Conservation (phyloP, 2,113 vertebrate species). For the Podarcis muralis region DNA sequence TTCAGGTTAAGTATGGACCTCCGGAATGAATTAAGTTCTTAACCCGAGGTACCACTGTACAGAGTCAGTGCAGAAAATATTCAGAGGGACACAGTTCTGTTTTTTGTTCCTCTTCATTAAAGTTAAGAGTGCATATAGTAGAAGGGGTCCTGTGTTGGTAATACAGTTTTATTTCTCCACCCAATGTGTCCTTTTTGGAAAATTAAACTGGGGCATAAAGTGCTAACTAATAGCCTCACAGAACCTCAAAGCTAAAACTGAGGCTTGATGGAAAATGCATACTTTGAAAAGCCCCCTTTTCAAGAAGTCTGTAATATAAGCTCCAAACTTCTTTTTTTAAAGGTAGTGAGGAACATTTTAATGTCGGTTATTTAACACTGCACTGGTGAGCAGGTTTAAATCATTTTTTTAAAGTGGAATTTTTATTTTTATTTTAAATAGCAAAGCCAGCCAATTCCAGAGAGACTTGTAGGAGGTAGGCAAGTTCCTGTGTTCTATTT, state of each 20-base stretch:
- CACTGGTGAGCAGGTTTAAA: slow-evolving; percentile 33
- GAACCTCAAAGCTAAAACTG: slow-evolving; percentile 30
- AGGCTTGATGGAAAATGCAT: slow-evolving; percentile 36
- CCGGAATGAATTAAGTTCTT: too few species aligned
- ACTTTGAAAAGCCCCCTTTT: not conserved
- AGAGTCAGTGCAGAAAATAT: slow-evolving; percentile 14
- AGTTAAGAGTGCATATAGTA: slow-evolving; percentile 34
- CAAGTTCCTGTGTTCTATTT: slow-evolving; percentile 1
- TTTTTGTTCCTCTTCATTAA: slow-evolving; percentile 32
- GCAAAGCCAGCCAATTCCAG: slow-evolving; percentile 31
- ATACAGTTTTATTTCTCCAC: slow-evolving; percentile 27
- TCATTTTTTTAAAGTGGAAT: slow-evolving; percentile 37
- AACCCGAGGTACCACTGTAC: too few species aligned
- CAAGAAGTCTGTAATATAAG: slow-evolving; percentile 28
- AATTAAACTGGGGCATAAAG: slow-evolving; percentile 34
- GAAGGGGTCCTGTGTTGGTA: slow-evolving; percentile 11
- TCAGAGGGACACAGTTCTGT: slow-evolving; percentile 14
- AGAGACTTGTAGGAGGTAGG: not conserved
- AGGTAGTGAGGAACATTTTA: slow-evolving; percentile 26
- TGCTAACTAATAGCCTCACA: slow-evolving; percentile 35
- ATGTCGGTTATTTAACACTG: slow-evolving; percentile 9
- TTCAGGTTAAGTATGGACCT: too few species aligned
- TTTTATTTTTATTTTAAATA: slow-evolving; percentile 20
- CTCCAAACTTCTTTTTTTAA: slow-evolving; percentile 35
- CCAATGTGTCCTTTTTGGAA: slow-evolving; percentile 33